Base-by-base conservation (phyloP, 2,797 vertebrate genomes). In the Vultur gryphus region DNA sequence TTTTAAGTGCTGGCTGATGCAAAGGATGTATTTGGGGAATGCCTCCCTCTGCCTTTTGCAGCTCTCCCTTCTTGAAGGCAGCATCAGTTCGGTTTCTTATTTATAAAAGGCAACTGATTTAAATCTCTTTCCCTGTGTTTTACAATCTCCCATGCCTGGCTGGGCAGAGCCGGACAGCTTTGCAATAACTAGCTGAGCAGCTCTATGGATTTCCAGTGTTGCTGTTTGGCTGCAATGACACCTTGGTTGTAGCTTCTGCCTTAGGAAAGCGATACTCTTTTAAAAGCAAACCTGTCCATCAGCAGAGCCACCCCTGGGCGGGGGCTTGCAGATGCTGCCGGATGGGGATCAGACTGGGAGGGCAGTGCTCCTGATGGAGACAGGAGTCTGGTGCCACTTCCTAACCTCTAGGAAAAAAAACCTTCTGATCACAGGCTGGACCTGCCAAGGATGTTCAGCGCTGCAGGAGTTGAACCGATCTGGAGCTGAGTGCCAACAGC, bases 191-290 rank as follows among this genome's bases (percentile, higher is more conserved):
- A 78, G 19, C 81, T 44, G 61, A 78, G 61, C 49, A 90, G n/a
- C n/a, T 57, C 61, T 41, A 84, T 94, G 90, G 75, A 94, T 92
- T 97, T 96, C 66, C 67, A 61, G 65, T 35, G 71, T n/a, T 81
- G 54, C 61, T 81, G 4, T 84, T 88, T 72, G 57, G 51, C 82
- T 95, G 55, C 70, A 84, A 13, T 41, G 54, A 87, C 35, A 41
- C 51, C 90, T 77, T 8, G 43, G 16, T 65, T 79, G 70, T 58
- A 79, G 67, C 61, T 81, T 94, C 87, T 93, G 57, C 79, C 59
- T 71, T 73, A 49, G 49, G 49, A 90, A 76, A 91, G 23, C 1
- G 4, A 93, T 73, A 65, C 15, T 77, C 39, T 79, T 54, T 49
- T 51, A 33, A 37, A 94, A 94, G 33, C 46, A 88, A 70, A 59